Conservation (phyloP, 1,140 invertebrate species). For the Temnothorax curvispinosus region DNA sequence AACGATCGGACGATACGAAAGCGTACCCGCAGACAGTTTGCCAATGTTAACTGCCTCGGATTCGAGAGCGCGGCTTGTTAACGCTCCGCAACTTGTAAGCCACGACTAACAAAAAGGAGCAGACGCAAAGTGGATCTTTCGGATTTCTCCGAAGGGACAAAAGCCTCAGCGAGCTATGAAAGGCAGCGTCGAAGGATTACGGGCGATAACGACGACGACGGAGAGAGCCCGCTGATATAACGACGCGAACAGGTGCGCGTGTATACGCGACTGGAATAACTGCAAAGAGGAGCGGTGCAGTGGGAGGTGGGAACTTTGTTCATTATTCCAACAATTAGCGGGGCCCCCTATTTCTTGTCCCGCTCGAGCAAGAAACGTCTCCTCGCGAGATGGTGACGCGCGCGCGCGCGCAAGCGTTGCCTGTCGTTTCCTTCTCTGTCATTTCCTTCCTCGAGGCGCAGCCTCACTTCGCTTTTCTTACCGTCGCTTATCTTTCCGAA, state of each 20-base stretch:
- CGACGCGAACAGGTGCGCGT: slow-evolving; percentile 63
- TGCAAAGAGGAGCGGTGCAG: slow-evolving; percentile 45
- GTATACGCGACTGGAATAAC: slow-evolving; percentile 66
- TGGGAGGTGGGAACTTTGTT: slow-evolving; percentile 75
- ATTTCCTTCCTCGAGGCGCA: slow-evolving; percentile 12
- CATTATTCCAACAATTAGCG: slow-evolving; percentile 82
- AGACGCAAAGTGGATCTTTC: slow-evolving; percentile 60
- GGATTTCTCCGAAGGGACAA: slow-evolving; percentile 66
- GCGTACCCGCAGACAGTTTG: slow-evolving; percentile 11
- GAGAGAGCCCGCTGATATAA: slow-evolving; percentile 43
- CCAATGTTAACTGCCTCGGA: slow-evolving; percentile 43
- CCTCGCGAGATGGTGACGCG: neutral
- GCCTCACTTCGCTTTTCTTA: slow-evolving; percentile 6
- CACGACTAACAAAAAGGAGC: slow-evolving; percentile 20
- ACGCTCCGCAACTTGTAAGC: slow-evolving; percentile 57
- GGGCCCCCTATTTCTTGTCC: slow-evolving; percentile 76
- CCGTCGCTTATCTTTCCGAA: slow-evolving; percentile 45
- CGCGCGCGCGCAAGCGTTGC: neutral
- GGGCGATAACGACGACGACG: slow-evolving; percentile 57
- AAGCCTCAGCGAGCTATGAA: slow-evolving; percentile 58
- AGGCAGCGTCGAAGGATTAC: slow-evolving; percentile 57
- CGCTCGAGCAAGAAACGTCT: slow-evolving; percentile 53
- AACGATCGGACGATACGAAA: slow-evolving; percentile 46
- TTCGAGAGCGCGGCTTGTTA: slow-evolving; percentile 57
- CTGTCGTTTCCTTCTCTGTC: neutral